phyloP scores from a whole-genome alignment of 2,888 invertebrate species.

The Morpho achilles region DNA sequence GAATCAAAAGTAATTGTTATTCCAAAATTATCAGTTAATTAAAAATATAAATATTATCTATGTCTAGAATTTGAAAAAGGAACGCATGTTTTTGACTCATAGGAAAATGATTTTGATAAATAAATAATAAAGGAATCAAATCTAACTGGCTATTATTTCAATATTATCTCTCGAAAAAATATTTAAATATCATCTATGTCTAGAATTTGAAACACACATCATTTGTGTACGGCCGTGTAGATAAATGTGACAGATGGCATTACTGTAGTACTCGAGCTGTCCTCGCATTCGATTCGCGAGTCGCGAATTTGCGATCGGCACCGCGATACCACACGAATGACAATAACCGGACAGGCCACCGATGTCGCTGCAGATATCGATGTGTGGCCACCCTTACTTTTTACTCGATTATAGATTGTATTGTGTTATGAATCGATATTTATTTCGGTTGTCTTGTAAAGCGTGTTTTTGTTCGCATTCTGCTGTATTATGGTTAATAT shows the following conservation, averaged over 20 bases:
- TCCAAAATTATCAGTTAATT: no score
- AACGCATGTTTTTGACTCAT: no score
- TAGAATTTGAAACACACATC: slow-evolving; percentile 5
- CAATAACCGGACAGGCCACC: slow-evolving; percentile 60
- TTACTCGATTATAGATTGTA: slow-evolving; percentile 72
- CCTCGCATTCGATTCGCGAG: slow-evolving; percentile 40
- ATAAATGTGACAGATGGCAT: slow-evolving; percentile 57
- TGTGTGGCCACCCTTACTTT: slow-evolving; percentile 67
- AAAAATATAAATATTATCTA: no score
- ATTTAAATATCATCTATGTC: no score
- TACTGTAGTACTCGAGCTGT: slow-evolving; percentile 43
- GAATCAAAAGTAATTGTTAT: no score
- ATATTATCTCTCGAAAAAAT: no score
- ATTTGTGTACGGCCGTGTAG: slow-evolving; percentile 20
- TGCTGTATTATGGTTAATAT: slow-evolving; percentile 44
- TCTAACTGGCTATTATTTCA: no score
- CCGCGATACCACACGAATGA: slow-evolving; percentile 56
- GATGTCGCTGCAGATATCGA: slow-evolving; percentile 53
- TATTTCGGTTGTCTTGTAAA: slow-evolving; percentile 59
- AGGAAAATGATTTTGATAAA: no score
- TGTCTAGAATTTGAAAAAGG: no score
- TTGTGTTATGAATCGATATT: slow-evolving; percentile 75
- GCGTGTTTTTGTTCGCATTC: slow-evolving; percentile 54
- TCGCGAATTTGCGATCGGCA: slow-evolving; percentile 51
- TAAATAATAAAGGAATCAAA: no score